Conservation (phyloP, 2,888 invertebrate species). For the Nipponacmea schrenckii region DNA sequence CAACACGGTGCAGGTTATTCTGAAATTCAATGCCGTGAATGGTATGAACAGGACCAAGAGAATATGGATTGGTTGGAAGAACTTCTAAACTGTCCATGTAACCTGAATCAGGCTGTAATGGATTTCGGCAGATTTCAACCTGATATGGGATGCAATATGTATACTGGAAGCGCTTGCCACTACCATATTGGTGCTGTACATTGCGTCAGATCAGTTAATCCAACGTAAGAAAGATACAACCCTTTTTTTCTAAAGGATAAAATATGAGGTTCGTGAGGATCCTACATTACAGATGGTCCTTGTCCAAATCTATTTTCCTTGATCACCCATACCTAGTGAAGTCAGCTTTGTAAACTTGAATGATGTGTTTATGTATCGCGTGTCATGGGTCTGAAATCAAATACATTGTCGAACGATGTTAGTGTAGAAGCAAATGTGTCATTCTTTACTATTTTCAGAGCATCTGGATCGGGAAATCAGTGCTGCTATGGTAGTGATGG, state of each 20-base stretch:
- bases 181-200: conserved; percentile 91
- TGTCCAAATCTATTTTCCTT: too few species aligned
- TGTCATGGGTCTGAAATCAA: too few species aligned
- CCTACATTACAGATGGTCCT: too few species aligned
- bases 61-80: conserved; percentile 79
- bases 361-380: too few species aligned
- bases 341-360: too few species aligned
- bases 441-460: conserved; percentile 18
- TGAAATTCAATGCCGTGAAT: conserved; percentile 84
- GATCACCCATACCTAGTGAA: too few species aligned
- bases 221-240: conserved; percentile 77
- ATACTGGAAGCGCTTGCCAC: conserved; percentile 71
- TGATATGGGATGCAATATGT: conserved; percentile 67
- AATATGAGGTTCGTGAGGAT: too few species aligned
- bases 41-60: conserved; percentile 89
- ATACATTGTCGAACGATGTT: too few species aligned
- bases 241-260: conserved; percentile 8
- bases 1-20: conserved; percentile 83
- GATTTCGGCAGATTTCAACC: conserved; percentile 94
- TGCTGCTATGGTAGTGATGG: conserved; percentile 96
- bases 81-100: conserved; percentile 82
- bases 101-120: conserved; percentile 85
- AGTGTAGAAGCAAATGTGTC: too few species aligned
- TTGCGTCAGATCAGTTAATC: conserved; percentile 90
- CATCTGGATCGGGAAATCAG: conserved; percentile 80